These are phyloP conservation scores for Psephotus haematonotus DNA, from an alignment of 2,113 vertebrate genomes.

Conservation along the genomic window DNA sequence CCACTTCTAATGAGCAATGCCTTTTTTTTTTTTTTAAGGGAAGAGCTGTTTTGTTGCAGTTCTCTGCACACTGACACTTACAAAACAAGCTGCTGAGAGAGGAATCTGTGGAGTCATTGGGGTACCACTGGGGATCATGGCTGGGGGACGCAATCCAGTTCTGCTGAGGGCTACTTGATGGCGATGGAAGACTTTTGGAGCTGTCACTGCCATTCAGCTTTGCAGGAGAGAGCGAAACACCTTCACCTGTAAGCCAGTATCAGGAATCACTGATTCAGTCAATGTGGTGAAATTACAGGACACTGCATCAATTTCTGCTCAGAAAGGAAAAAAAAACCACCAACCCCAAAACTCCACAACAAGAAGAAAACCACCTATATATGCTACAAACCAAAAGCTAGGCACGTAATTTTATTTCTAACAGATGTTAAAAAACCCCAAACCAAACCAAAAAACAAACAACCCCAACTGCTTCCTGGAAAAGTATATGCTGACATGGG, in stretches of 20 bases:
- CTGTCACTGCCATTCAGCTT: conserved; percentile 89
- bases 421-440: not conserved
- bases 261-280: not conserved
- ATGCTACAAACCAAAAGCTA: not conserved
- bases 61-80: conserved; percentile 67
- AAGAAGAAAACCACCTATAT: fast-evolving
- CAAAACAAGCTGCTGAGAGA: conserved; percentile 94
- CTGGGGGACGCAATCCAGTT: conserved; percentile 96
- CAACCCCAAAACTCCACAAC: fast-evolving
- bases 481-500: not conserved
- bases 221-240: conserved; percentile 88
- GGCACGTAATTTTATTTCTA: not conserved
- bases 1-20: not conserved
- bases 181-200: conserved; percentile 91
- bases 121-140: conserved; percentile 98
- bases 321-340: not conserved
- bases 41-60: not conserved
- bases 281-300: not conserved
- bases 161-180: conserved; percentile 88
- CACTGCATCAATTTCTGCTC: not conserved
- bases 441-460: not conserved
- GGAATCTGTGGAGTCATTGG: conserved; percentile 93
- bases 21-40: not conserved
- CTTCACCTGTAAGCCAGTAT: conserved; percentile 82
- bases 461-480: not conserved